phyloP scores from a whole-genome alignment of 2,113 vertebrate species.

The Urocynchramus pylzowi region DNA sequence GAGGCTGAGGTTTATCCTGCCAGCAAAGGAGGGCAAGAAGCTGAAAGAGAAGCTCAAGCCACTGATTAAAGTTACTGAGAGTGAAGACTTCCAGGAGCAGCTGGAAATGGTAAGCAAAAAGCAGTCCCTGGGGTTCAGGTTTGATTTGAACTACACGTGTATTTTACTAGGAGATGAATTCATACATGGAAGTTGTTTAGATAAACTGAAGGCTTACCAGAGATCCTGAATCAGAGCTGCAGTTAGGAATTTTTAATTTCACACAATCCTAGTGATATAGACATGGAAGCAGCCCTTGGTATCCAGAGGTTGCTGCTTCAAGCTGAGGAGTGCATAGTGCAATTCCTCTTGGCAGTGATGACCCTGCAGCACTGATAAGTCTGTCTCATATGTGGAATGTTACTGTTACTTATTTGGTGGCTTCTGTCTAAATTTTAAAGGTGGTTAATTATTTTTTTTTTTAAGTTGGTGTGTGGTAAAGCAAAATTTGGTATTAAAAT shows the following conservation, averaged over 20 bases:
- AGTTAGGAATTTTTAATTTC: background rate
- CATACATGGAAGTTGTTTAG: background rate
- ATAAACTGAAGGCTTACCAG: background rate
- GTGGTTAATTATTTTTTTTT: background rate
- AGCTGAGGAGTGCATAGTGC: background rate
- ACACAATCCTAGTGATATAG: background rate
- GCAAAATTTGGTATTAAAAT: background rate
- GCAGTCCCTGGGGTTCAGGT: background rate
- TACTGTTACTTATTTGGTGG: background rate
- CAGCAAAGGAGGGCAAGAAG: constrained; percentile 89
- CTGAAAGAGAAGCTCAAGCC: constrained; percentile 94
- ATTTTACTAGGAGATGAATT: background rate
- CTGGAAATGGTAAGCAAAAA: background rate
- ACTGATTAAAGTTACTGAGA: constrained; percentile 87
- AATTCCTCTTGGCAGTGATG: background rate
- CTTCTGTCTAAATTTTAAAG: background rate
- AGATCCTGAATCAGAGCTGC: background rate
- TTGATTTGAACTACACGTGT: background rate
- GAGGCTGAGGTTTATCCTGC: constrained; percentile 86
- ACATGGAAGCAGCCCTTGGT: background rate
- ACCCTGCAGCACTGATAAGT: background rate
- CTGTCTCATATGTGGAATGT: background rate
- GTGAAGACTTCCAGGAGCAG: constrained; percentile 74
- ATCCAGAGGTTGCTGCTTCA: background rate
- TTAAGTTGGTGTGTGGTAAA: background rate